phyloP scores from a whole-genome alignment of 35 echinoderm and acorn worm species.

The Apostichopus parvimensis region DNA sequence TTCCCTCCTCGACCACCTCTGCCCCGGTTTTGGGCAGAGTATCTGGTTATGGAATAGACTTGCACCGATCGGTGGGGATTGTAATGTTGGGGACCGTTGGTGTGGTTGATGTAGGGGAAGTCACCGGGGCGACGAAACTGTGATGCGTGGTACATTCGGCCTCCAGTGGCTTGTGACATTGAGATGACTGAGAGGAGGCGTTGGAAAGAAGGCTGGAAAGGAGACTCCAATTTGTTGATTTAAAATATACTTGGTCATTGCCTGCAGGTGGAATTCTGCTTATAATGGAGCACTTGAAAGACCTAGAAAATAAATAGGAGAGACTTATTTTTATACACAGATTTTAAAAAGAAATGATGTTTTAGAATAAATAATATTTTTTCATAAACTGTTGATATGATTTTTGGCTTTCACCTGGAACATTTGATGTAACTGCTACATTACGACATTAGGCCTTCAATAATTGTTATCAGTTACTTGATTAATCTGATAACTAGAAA shows the following conservation, averaged over 20 bases:
- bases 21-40: slow-evolving; percentile 29
- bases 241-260: slow-evolving; percentile 50
- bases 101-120: slow-evolving; percentile 40
- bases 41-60: slow-evolving; percentile 60
- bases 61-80: slow-evolving; percentile 53
- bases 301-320: slow-evolving; percentile 34
- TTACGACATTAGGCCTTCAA: too few species aligned
- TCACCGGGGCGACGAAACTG: slow-evolving; percentile 57
- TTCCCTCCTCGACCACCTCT: slow-evolving; percentile 39
- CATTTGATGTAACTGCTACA: neutral
- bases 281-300: slow-evolving; percentile 40
- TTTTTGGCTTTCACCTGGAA: neutral
- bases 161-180: slow-evolving; percentile 52
- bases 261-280: slow-evolving; percentile 53
- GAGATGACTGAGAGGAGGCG: neutral
- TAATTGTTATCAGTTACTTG: too few species aligned
- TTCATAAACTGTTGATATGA: neutral
- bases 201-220: neutral
- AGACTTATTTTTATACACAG: neutral
- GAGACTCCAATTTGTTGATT: slow-evolving; percentile 1
- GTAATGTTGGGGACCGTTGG: slow-evolving; percentile 25
- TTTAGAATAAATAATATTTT: neutral
- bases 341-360: too few species aligned
- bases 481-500: too few species aligned
- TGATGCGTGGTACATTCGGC: slow-evolving; percentile 61